These are phyloP conservation scores for Oscheius myriophilus DNA, from an alignment of 2,888 invertebrate species.

Conservation along the genomic window DNA sequence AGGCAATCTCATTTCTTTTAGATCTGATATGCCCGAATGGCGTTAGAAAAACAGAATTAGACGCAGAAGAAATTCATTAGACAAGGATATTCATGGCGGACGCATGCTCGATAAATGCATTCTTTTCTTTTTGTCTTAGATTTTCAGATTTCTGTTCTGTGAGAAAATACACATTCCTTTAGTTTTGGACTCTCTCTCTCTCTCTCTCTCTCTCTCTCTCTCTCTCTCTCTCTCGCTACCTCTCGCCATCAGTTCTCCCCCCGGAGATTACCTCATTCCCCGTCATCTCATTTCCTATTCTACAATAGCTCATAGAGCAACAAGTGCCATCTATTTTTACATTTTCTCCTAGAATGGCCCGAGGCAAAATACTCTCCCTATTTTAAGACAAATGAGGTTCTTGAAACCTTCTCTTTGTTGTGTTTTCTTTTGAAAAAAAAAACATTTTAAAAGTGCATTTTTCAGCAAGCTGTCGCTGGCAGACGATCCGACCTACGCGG, in stretches of 20 bases:
- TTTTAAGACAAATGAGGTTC: too few species aligned
- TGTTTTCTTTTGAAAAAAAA: neutral
- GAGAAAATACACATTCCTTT: too few species aligned
- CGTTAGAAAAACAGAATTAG: neutral
- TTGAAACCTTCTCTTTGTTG: too few species aligned
- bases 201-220: too few species aligned
- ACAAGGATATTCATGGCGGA: neutral
- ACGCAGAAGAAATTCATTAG: neutral
- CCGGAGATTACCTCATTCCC: too few species aligned
- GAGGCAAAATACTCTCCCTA: neutral
- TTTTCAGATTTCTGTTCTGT: neutral
- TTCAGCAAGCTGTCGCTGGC: constrained; percentile 49
- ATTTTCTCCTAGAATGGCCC: neutral
- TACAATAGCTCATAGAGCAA: neutral
- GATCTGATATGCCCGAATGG: neutral
- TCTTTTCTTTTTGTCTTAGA: neutral
- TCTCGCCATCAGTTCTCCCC: too few species aligned
- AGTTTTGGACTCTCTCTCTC: too few species aligned
- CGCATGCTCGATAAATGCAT: neutral
- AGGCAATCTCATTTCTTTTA: neutral
- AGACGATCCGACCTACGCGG: constrained; percentile 31
- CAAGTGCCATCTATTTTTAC: neutral
- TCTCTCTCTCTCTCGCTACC: too few species aligned
- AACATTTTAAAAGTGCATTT: constrained; percentile 9
- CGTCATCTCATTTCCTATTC: neutral